Percentiles rank a stretch among this genome's conserved stretches.
Conservation (phyloP, 2,888 invertebrate genomes). For the Tenthredo mesomela region DNA sequence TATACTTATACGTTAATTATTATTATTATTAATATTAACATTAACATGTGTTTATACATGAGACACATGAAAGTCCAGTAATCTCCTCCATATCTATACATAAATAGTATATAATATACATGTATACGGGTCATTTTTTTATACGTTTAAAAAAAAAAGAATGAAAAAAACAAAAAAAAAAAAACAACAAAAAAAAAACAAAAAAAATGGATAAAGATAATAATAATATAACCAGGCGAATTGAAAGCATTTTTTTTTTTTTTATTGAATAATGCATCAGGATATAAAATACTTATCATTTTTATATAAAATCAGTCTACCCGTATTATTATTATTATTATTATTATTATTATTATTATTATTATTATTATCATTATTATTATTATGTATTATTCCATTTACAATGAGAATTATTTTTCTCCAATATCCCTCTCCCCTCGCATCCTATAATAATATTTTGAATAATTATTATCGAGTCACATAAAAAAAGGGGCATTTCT, state of each 20-base stretch:
- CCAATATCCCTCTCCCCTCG: background rate
- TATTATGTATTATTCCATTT: slow-evolving; percentile 9
- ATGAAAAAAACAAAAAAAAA: too few species aligned
- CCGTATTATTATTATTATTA: slow-evolving; percentile 1
- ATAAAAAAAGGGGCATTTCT: slow-evolving; percentile 3
- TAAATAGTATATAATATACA: slow-evolving; percentile 8
- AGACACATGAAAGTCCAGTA: background rate
- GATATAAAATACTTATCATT: background rate
- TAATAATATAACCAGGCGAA: slow-evolving; percentile 61
- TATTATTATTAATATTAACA: background rate
- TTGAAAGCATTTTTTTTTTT: slow-evolving; percentile 68
- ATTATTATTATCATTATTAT: too few species aligned
- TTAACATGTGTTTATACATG: background rate
- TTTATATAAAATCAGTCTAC: background rate
- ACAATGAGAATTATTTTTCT: background rate
- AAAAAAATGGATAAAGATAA: slow-evolving; percentile 39
- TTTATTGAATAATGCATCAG: background rate
- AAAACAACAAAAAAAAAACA: too few species aligned
- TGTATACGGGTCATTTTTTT: slow-evolving; percentile 18
- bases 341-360: slow-evolving; percentile 11
- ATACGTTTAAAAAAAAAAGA: slow-evolving; percentile 21
- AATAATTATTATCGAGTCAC: slow-evolving; percentile 3
- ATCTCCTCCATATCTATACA: background rate
- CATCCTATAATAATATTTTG: background rate
- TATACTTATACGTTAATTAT: background rate